Conservation (phyloP, 2,797 vertebrate genomes). For the Streptopelia turtur region DNA sequence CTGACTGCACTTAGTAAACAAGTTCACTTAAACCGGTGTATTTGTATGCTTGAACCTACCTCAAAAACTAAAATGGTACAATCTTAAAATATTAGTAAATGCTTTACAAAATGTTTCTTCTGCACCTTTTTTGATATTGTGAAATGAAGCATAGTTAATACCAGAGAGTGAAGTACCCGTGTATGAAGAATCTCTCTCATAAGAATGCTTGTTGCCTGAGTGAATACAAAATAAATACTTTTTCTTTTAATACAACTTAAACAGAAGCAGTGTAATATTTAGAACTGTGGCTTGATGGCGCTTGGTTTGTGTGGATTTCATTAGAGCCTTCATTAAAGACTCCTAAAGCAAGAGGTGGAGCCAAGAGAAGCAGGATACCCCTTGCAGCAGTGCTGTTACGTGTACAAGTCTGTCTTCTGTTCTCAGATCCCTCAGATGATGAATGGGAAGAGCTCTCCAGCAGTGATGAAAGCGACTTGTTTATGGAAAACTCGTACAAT, state of each 20-base stretch:
- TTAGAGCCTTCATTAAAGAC: background rate
- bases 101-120: background rate
- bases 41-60: background rate
- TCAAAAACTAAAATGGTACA: background rate
- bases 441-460: slow-evolving; percentile 97
- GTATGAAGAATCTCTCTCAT: background rate
- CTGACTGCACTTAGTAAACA: background rate
- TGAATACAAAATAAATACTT: background rate
- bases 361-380: background rate
- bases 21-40: background rate
- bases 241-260: background rate
- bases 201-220: background rate
- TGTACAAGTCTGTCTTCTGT: background rate
- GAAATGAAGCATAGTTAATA: background rate
- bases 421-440: slow-evolving; percentile 89
- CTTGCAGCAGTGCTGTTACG: background rate
- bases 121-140: background rate
- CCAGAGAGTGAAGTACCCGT: background rate
- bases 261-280: background rate
- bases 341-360: background rate
- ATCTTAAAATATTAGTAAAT: background rate
- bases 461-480: slow-evolving; percentile 92
- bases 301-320: background rate
- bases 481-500: slow-evolving; percentile 80
- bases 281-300: background rate